A percentile compares a stretch with the other conserved stretches of the same genome.
Evolutionary conservation across 1,140 invertebrate species (phyloP).

Genomic region (Brachionus rubens): DNA sequence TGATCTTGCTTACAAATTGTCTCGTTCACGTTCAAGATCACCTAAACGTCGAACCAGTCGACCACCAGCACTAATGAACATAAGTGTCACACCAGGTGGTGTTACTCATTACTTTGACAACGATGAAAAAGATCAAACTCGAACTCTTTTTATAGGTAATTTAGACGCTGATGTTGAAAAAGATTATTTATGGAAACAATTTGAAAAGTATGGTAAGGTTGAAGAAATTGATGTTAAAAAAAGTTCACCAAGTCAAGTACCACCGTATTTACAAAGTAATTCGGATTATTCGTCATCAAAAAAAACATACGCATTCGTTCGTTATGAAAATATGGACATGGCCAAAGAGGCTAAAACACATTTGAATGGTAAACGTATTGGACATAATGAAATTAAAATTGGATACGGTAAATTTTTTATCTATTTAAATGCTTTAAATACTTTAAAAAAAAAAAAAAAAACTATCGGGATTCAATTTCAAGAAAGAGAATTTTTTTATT

Average conservation of each 20-base stretch:
- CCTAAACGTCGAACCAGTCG: not conserved
- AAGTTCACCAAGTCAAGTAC: not conserved
- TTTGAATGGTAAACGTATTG: slow-evolving; percentile 36
- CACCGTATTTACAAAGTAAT: not conserved
- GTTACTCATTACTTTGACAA: slow-evolving; percentile 38
- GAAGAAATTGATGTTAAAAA: slow-evolving; percentile 38
- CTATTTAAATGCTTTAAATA: too few species aligned
- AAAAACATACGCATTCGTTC: slow-evolving; percentile 40
- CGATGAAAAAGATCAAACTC: slow-evolving; percentile 40
- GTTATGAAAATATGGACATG: slow-evolving; percentile 41
- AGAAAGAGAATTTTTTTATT: too few species aligned
- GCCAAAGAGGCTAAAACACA: slow-evolving; percentile 24
- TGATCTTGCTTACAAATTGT: not conserved
- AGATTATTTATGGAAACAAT: not conserved
- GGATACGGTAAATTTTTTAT: slow-evolving; percentile 33
- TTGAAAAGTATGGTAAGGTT: slow-evolving; percentile 19
- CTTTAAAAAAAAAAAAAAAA: too few species aligned
- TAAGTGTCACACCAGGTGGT: not conserved
- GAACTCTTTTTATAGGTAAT: slow-evolving; percentile 38
- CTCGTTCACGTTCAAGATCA: not conserved
- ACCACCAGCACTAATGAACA: not conserved
- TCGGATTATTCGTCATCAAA: not conserved
- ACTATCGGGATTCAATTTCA: too few species aligned
- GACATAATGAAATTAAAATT: slow-evolving; percentile 28
- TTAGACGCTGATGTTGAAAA: not conserved